phyloP scores from a whole-genome alignment of 2,113 vertebrate genomes.

The Sclerurus mexicanus region DNA sequence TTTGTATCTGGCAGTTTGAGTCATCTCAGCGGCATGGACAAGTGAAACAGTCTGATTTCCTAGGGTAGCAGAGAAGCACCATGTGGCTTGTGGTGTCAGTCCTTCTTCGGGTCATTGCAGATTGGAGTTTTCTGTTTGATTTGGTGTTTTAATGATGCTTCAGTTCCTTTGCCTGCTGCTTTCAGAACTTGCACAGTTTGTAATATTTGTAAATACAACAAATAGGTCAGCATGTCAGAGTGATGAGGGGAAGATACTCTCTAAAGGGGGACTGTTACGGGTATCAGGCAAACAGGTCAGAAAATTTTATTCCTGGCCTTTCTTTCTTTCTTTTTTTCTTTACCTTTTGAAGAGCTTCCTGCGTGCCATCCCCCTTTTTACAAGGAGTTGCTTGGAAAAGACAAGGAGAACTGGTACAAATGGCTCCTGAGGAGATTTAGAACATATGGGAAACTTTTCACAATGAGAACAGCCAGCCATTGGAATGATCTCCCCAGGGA shows the following conservation, averaged over 20 bases:
- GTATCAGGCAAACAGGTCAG: not conserved
- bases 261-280: not conserved
- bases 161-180: not conserved
- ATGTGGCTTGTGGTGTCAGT: not conserved
- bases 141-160: not conserved
- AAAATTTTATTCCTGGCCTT: not conserved
- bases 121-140: not conserved
- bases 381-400: not conserved
- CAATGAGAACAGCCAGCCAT: not conserved
- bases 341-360: not conserved
- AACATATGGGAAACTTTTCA: not conserved
- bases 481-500: not conserved
- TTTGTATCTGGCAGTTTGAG: not conserved
- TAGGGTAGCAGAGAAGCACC: not conserved
- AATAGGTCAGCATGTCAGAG: rapidly evolving
- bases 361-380: not conserved
- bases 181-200: not conserved
- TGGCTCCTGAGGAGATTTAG: not conserved
- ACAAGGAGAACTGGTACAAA: not conserved
- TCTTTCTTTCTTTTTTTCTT: too few relatives aligned
- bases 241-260: not conserved
- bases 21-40: not conserved
- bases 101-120: rapidly evolving
- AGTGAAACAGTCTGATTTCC: not conserved
- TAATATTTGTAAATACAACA: not conserved